Evolutionary conservation across 37 sponge, comb jelly and placozoan genomes (phyloP), one percentile per base, ranked within the genome.

Genomic region (Diacarnus erythraeanus): DNA sequence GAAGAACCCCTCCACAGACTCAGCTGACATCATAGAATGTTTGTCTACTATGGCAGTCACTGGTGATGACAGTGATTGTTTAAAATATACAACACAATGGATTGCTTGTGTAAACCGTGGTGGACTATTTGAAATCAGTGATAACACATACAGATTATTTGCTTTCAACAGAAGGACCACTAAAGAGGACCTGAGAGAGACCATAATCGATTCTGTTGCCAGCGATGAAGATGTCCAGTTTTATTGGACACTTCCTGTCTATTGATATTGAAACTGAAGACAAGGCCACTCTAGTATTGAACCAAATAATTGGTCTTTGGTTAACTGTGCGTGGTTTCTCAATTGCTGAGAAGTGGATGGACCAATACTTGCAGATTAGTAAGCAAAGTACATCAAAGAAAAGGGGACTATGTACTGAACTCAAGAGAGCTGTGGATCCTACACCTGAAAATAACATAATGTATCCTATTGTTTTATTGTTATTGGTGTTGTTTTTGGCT

Each of bases 231-330:
- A 68, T 66, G 69, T 79, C 1, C 80, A 68, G 57, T 79, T 81
- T 31, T 76, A 76, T 26, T 76, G 76, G 76, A 59, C n/a, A n/a
- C n/a, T n/a, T n/a, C n/a, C n/a, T n/a, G n/a, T n/a, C n/a, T n/a
- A n/a, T n/a, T n/a, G n/a, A n/a, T n/a, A n/a, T n/a, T n/a, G n/a
- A n/a, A n/a, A n/a, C n/a, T n/a, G n/a, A n/a, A n/a, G n/a, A n/a
- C n/a, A n/a, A n/a, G n/a, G n/a, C n/a, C n/a, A n/a, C n/a, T n/a
- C n/a, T n/a, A n/a, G n/a, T 21, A 29, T 75, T 83, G 41, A 74
- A 65, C 30, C 61, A 84, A 38, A 84, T 84, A 1, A 56, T 84
- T 23, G 77, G 43, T 12, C 42, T 74, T 29, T 83, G 83, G 83
- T 18, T 83, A 33, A 65, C 83, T 37, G 74, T 83, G 5, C 43